Evolutionary conservation across 2,113 vertebrate species (phyloP), one percentile per base, ranked within the genome.

Genomic region (Elachura formosa): DNA sequence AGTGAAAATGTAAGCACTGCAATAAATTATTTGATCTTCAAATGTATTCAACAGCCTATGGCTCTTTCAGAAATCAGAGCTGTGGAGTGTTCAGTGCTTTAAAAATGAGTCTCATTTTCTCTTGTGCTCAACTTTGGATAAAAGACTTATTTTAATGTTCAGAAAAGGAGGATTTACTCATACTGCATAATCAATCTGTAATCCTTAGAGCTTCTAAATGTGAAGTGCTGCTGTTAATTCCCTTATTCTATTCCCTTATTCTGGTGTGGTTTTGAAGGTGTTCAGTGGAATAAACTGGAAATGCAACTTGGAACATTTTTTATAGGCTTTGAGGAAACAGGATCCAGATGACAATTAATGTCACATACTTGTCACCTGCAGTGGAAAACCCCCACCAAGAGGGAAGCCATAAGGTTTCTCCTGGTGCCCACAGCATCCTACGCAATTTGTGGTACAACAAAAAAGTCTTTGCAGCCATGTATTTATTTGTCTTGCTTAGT

Each of bases 21-120:
- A 83, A 71, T 86, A 92, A 92, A 88, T 55, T 10, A 21, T 26
- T 63, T 64, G 55, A 77, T 71, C 68, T 81, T 67, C 80, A 94
- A 90, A 78, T 33, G 7, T 29, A 45, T 59, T 74, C 75, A 74
- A 25, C 25, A 83, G 41, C 72, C 72, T 77, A n/a, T 78, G 48
- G n/a, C 28, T 82, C 62, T 46, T 71, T 63, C 73, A 76, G 62
- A 87, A 83, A 79, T 80, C 82, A 69, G 80, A 84, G 31, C 43
- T 72, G n/a, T 56, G 63, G 83, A 78, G 68, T 56, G 48, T n/a
- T 84, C 48, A 59, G 43, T 71, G 34, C 25, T 67, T 92, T 88
- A 77, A 90, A 96, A 94, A 95, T 59, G 5, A 90, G 33, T 61
- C 58, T 82, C 54, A 80, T 84, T 90, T 90, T 84, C 52, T 87